Percentiles rank a stretch among this genome's conserved stretches.
Evolutionary conservation across 2,797 vertebrate genomes (phyloP).

Genomic region (Chelon auratus): DNA sequence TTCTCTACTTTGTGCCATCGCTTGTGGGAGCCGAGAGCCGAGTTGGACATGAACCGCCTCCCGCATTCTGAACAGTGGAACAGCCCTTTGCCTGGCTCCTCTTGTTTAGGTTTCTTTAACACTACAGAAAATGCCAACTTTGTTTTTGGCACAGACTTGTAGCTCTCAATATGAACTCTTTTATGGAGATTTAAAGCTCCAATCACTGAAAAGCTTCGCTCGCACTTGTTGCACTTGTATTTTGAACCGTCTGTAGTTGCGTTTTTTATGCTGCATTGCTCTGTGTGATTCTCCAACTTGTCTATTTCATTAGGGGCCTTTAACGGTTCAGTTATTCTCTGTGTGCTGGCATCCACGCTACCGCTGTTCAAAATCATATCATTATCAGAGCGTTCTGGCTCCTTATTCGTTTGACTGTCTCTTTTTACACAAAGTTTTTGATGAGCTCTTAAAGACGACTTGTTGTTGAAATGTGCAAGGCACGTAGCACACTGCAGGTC

Average conservation of each 20-base stretch:
- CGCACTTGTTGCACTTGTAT: constrained; percentile 82
- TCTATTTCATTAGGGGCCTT: constrained; percentile 7
- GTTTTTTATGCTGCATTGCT: constrained; percentile 13
- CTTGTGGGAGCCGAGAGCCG: constrained; percentile 83
- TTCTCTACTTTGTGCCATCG: constrained; percentile 84
- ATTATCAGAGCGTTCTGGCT: constrained; percentile 19
- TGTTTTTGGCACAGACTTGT: constrained; percentile 49
- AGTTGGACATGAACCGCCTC: constrained; percentile 80
- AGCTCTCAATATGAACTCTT: constrained; percentile 73
- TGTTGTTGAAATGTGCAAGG: constrained; percentile 75
- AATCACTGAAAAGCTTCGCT: constrained; percentile 78
- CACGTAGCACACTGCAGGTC: constrained; percentile 78
- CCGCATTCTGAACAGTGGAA: constrained; percentile 84
- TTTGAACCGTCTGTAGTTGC: constrained; percentile 56
- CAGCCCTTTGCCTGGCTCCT: constrained; percentile 56
- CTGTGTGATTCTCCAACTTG: constrained; percentile 15
- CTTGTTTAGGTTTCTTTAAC: constrained; percentile 53
- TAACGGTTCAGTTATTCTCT: constrained; percentile 1
- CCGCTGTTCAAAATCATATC: neutral
- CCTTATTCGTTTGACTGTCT: constrained; percentile 12
- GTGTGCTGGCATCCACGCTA: constrained; percentile 2
- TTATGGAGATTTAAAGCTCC: constrained; percentile 85
- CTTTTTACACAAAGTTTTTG: constrained; percentile 77
- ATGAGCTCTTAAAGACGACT: constrained; percentile 77
- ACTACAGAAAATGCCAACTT: constrained; percentile 29